Percentiles rank a stretch among this genome's conserved stretches.
Evolutionary conservation across 2,797 vertebrate genomes (phyloP).

Genomic region (Argyrosomus regius): DNA sequence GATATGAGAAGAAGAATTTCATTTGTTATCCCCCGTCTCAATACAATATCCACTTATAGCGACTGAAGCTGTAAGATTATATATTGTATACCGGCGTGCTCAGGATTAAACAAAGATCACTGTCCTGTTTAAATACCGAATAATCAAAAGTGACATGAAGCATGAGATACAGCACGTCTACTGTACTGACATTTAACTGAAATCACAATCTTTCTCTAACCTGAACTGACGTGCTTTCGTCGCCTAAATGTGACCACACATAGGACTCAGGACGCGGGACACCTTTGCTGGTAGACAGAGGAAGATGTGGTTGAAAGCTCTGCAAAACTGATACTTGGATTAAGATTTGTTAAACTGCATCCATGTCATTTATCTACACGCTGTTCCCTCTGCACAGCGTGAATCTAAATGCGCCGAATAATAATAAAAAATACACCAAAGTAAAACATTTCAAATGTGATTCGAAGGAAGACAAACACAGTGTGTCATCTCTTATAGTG

Average conservation of each 20-base stretch:
- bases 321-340: background rate
- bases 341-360: background rate
- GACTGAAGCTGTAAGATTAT: background rate
- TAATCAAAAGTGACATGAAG: background rate
- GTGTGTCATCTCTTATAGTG: constrained; percentile 3
- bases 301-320: constrained; percentile 1
- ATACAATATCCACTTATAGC: background rate
- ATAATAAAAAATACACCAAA: background rate
- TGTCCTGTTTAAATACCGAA: background rate
- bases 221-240: background rate
- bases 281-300: background rate
- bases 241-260: background rate
- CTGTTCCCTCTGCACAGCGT: background rate
- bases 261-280: background rate
- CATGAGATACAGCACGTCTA: too few relatives aligned
- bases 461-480: background rate
- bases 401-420: background rate
- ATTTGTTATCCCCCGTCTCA: too few relatives aligned
- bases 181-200: background rate
- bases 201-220: background rate
- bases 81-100: background rate
- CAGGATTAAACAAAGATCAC: background rate
- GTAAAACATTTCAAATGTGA: background rate
- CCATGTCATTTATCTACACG: background rate
- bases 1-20: background rate